Conservation (phyloP, 2,888 invertebrate genomes). For the Sesia bembeciformis region DNA sequence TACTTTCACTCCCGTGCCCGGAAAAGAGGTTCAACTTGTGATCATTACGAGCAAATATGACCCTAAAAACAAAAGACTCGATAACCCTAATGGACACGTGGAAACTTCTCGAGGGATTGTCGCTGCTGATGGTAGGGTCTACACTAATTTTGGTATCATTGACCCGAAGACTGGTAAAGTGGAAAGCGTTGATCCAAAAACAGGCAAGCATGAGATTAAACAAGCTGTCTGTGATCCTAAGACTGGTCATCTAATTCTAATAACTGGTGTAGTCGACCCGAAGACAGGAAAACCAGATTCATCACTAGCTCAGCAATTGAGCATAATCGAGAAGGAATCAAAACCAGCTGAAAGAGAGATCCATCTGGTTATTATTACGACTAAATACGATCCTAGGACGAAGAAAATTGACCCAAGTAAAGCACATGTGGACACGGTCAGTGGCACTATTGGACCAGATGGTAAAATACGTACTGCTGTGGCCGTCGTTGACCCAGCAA, state of each 20-base stretch:
- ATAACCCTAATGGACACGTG: constrained; percentile 69
- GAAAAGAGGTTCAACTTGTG: constrained; percentile 61
- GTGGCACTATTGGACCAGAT: constrained; percentile 71
- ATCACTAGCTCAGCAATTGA: constrained; percentile 71
- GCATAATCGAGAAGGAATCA: constrained; percentile 57
- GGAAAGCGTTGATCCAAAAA: constrained; percentile 70
- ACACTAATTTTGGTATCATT: constrained; percentile 70
- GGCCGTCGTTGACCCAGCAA: constrained; percentile 77
- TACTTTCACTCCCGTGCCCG: constrained; percentile 36
- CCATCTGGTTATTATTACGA: constrained; percentile 76
- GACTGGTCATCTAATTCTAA: constrained; percentile 70
- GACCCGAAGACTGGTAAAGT: constrained; percentile 73
- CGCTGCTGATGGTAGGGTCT: constrained; percentile 60
- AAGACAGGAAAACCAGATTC: constrained; percentile 73
- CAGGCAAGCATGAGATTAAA: constrained; percentile 73
- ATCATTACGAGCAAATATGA: constrained; percentile 73
- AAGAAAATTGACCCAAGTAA: constrained; percentile 59
- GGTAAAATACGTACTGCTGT: constrained; percentile 75
- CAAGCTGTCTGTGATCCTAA: constrained; percentile 72
- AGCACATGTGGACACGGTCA: constrained; percentile 69
- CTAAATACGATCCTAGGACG: constrained; percentile 74
- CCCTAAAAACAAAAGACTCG: constrained; percentile 70
- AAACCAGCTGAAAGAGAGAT: constrained; percentile 64
- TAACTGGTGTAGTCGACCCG: constrained; percentile 72
- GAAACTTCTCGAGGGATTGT: constrained; percentile 68